These are phyloP conservation scores for Automeris io DNA, from an alignment of 2,888 invertebrate genomes.

Conservation along the genomic window DNA sequence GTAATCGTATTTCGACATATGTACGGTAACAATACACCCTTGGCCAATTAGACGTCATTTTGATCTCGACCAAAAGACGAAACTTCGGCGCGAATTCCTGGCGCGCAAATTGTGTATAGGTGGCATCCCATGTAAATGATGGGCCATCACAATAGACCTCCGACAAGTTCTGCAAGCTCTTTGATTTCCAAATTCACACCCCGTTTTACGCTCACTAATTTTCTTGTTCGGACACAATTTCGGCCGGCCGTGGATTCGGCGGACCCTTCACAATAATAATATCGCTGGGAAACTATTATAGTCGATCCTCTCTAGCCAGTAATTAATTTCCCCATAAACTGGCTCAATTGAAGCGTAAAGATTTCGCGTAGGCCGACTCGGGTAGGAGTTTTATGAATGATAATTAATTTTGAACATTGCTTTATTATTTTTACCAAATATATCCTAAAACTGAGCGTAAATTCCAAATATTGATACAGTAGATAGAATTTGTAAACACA, in stretches of 20 bases:
- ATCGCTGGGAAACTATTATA: conserved; percentile 73
- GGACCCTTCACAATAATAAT: conserved; percentile 72
- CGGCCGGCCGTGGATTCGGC: conserved; percentile 32
- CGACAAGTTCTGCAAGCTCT: conserved; percentile 62
- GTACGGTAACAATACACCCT: conserved; percentile 11
- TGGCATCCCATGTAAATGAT: conserved; percentile 69
- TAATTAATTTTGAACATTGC: conserved; percentile 58
- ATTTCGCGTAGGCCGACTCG: conserved; percentile 65
- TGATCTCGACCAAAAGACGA: conserved; percentile 36
- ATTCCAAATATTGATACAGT: too few relatives aligned
- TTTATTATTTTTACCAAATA: conserved; percentile 38
- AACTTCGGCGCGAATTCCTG: conserved; percentile 39
- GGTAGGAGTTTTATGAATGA: conserved; percentile 50
- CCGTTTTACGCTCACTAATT: conserved; percentile 76
- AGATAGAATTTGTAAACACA: too few relatives aligned
- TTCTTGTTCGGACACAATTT: conserved; percentile 77
- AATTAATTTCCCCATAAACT: conserved; percentile 75
- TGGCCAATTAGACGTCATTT: conserved; percentile 24
- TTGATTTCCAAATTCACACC: conserved; percentile 74
- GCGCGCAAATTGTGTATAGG: conserved; percentile 51
- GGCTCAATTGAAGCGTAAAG: conserved; percentile 74
- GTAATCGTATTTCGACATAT: background rate
- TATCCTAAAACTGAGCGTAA: conserved; percentile 9
- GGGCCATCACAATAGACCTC: conserved; percentile 58
- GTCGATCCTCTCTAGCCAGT: conserved; percentile 72